Evolutionary conservation across 2,797 vertebrate species (phyloP).

Genomic region (Thaleichthys pacificus): DNA sequence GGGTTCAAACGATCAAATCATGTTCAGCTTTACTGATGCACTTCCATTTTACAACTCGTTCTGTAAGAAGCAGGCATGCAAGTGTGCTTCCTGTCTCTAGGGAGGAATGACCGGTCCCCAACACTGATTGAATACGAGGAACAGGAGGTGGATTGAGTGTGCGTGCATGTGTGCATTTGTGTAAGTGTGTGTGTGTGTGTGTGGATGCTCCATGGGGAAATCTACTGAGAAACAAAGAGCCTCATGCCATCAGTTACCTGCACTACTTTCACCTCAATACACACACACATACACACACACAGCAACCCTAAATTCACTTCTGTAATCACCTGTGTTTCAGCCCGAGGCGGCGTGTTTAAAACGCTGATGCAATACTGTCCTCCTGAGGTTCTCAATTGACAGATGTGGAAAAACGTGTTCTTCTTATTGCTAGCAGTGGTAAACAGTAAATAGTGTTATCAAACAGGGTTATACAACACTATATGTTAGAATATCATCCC

Average conservation of each 20-base stretch:
- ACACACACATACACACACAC: neutral
- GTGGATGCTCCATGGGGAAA: slow-evolving; percentile 52
- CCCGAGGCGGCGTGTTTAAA: slow-evolving; percentile 8
- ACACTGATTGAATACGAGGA: slow-evolving; percentile 46
- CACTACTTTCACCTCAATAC: slow-evolving; percentile 12
- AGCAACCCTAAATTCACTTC: neutral
- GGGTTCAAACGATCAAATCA: slow-evolving; percentile 29
- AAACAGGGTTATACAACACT: neutral
- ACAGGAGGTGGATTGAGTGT: slow-evolving; percentile 32
- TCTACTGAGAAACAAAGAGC: slow-evolving; percentile 48
- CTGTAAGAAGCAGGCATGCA: slow-evolving; percentile 18
- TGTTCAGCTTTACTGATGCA: slow-evolving; percentile 13
- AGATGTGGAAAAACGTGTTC: neutral
- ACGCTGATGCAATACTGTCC: slow-evolving; percentile 3
- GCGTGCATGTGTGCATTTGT: neutral
- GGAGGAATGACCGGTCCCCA: slow-evolving; percentile 26
- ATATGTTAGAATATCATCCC: neutral
- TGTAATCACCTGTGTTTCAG: slow-evolving; percentile 8
- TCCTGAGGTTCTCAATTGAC: neutral
- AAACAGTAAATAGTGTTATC: neutral
- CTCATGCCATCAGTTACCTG: slow-evolving; percentile 37
- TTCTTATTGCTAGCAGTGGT: neutral
- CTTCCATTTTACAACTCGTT: slow-evolving; percentile 14
- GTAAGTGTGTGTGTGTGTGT: neutral
- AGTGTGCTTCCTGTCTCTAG: slow-evolving; percentile 21